Base-by-base conservation (phyloP, 2,113 vertebrate species). In the Silurus glanis region DNA sequence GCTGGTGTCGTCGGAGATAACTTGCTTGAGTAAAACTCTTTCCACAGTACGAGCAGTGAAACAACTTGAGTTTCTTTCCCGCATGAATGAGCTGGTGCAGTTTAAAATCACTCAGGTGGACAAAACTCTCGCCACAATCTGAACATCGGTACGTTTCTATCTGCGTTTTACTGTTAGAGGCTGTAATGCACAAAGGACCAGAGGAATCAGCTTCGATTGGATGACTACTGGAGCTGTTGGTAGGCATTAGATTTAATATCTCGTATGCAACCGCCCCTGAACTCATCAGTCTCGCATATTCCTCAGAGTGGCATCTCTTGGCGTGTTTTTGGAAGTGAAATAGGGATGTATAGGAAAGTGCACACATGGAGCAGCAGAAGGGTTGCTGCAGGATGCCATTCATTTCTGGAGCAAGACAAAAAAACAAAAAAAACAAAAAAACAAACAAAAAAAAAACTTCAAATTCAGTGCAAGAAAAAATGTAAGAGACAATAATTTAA, bases 291-390 rank as follows among this genome's bases (percentile, higher is more conserved):
- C 49, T 83, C 21, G 25, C 8, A 69, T 83, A 83, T 9, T 83
- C 81, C n/a, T 83, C 81, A 69, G 2, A 56, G 64, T 83, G 81
- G n/a, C 81, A 83, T 37, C 81, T 67, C 81, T 55, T 83, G 64
- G 55, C 55, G 64, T 83, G 81, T 69, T 69, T 83, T 62, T 37
- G 62, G 81, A 83, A 69, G 49, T 83, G 62, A 69, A 55, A 69
- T 13, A 55, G 17, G 37, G 81, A 28, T 21, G 81, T 83, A 83
- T 83, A 83, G 23, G 81, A 83, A 83, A 83, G 81, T 55, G 81
- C 81, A 69, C 81, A 83, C 81, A 83, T 28, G 81, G 81, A 83
- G 62, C 81, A 83, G 64, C 64, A 83, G 81, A 83, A 67, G 62
- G 62, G 45, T 55, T 69, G 81, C 0, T n/a, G 69, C 62, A 55